Evolutionary conservation across 2,113 vertebrate genomes (phyloP), one percentile per base, ranked within the genome.

Genomic region (Petroica traversi): DNA sequence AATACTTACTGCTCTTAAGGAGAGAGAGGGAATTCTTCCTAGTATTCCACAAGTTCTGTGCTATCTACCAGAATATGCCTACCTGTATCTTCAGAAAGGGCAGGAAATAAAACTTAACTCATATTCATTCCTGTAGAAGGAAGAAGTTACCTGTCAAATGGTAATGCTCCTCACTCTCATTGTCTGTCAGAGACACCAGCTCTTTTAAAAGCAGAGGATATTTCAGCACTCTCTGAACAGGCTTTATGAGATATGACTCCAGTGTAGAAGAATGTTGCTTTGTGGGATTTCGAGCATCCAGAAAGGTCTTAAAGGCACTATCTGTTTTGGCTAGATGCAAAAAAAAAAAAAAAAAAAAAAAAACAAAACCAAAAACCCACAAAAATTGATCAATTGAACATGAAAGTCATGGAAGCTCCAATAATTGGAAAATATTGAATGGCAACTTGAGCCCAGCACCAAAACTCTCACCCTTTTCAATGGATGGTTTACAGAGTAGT

Each of bases 191-290:
- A 20, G 99, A 99, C 93, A 99, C 99, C 63, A 99, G 98, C 96
- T 99, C 99, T 96, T 98, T 97, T 81, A 99, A 98, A 97, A 99
- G 98, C 92, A 99, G 97, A 7, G 99, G 99, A 72, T 99, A 99
- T 97, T 99, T 99, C 68, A 99, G 98, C 88, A 99, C 99, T 86
- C 99, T 98, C 98, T 99, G 99, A 43, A 99, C 99, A 0, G 99
- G 99, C 96, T 99, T 99, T 96, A 99, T 99, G 94, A 99, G 99
- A 95, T 99, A 99, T 0, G 99, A 99, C 98, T 99, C 99, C 95
- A 99, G 97, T 5, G 99, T 99, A 82, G 99, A 99, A 5, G 99
- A 99, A 92, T 99, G 99, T 97, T 99, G 99, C 97, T 99, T 99
- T 71, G 99, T 99, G 71, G 99, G 99, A 93, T 99, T 99, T 80